These are phyloP conservation scores for Pedionomus torquatus DNA, from an alignment of 2,113 vertebrate species.

Conservation along the genomic window DNA sequence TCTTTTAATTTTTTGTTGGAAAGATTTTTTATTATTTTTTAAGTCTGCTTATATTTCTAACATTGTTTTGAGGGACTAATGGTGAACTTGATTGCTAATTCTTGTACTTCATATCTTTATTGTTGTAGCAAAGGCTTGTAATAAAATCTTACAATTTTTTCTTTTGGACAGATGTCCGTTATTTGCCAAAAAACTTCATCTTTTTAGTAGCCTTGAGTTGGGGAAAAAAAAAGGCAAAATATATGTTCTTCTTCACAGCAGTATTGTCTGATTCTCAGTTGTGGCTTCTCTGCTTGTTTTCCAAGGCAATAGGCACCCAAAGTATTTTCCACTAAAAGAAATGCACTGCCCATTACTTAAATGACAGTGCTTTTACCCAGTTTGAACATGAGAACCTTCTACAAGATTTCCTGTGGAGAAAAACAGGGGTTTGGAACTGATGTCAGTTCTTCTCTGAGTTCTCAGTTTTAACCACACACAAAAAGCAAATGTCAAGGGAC, in stretches of 20 bases:
- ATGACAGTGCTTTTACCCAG: conserved; percentile 43
- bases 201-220: not conserved
- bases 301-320: not conserved
- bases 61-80: not conserved
- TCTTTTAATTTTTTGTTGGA: not conserved
- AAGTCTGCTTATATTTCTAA: not conserved
- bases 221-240: not conserved
- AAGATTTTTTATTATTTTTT: not conserved
- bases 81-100: not conserved
- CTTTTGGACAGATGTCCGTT: not conserved
- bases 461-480: not conserved
- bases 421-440: not conserved
- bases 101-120: not conserved
- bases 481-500: conserved; percentile 17
- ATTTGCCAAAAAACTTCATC: not conserved
- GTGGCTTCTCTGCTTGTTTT: conserved; percentile 10
- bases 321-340: conserved; percentile 26
- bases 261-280: not conserved
- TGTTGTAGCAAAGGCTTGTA: not conserved
- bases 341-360: conserved; percentile 45
- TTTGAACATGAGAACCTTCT: conserved; percentile 31
- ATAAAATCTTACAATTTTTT: not conserved
- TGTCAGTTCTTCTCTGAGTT: conserved; percentile 5
- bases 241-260: conserved; percentile 33
- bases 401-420: conserved; percentile 15